phyloP scores from a whole-genome alignment of 2,797 vertebrate species.

The Lacerta bilineata region DNA sequence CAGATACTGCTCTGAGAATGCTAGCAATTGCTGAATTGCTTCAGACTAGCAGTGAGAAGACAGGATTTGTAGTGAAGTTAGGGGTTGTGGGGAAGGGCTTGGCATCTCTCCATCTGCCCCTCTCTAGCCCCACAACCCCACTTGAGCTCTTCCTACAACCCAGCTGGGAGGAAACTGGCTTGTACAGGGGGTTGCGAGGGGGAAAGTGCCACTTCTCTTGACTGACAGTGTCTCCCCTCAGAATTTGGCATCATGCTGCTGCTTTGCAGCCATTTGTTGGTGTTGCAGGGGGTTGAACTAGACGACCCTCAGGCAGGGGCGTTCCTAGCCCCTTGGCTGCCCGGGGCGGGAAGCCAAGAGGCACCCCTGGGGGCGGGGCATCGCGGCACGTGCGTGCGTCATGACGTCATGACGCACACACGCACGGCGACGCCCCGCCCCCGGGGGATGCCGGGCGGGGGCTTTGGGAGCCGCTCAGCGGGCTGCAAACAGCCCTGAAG shows the following conservation, averaged over 20 bases:
- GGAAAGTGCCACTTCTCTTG: not conserved
- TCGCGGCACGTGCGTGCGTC: too few relatives aligned
- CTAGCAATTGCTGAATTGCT: not conserved
- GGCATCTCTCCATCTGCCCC: not conserved
- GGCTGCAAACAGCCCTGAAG: too few relatives aligned
- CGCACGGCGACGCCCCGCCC: too few relatives aligned
- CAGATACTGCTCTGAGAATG: not conserved
- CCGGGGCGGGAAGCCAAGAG: too few relatives aligned
- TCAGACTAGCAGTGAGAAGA: not conserved
- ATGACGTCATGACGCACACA: too few relatives aligned
- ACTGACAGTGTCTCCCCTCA: not conserved
- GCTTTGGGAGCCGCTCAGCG: too few relatives aligned
- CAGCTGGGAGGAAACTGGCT: not conserved
- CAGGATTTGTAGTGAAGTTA: not conserved
- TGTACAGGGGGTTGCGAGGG: not conserved
- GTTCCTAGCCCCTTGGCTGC: too few relatives aligned
- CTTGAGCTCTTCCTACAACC: not conserved
- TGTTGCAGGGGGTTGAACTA: too few relatives aligned
- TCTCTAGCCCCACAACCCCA: too few relatives aligned
- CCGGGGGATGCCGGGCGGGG: too few relatives aligned
- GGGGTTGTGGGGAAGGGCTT: not conserved
- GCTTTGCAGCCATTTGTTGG: not conserved
- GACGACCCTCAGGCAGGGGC: too few relatives aligned
- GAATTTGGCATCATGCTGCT: not conserved
- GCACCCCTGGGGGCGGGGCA: too few relatives aligned